Evolutionary conservation across 2,113 vertebrate genomes (phyloP).

Genomic region (Abramis brama): DNA sequence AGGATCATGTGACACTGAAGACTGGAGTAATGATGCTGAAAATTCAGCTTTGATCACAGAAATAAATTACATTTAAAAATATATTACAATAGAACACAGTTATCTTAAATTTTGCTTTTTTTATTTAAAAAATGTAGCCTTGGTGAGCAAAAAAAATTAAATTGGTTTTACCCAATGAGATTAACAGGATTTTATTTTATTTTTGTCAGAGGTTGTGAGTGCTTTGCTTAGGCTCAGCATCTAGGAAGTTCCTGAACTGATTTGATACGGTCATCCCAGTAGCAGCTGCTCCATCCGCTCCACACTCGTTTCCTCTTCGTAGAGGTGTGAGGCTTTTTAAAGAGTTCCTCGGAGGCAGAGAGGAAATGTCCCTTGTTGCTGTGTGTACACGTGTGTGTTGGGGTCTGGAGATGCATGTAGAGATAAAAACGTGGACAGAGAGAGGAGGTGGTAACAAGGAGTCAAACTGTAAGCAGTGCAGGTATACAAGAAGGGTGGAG

Average conservation of each 20-base stretch:
- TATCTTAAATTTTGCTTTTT: background rate
- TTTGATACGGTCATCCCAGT: background rate
- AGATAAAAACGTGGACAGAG: conserved; percentile 1
- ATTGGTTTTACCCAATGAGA: background rate
- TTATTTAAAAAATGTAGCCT: too few relatives aligned
- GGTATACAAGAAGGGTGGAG: conserved; percentile 7
- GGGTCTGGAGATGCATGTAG: background rate
- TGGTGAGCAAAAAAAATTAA: background rate
- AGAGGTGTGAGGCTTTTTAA: conserved; percentile 18
- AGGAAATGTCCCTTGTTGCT: conserved; percentile 11
- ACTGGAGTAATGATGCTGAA: background rate
- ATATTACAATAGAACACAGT: background rate
- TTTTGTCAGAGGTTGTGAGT: too few relatives aligned
- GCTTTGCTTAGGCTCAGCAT: background rate
- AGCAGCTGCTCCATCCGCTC: conserved; percentile 23
- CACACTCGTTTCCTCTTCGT: background rate
- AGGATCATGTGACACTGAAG: background rate
- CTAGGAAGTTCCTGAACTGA: background rate
- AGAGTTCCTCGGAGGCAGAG: conserved; percentile 17
- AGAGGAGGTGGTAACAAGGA: background rate
- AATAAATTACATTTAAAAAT: background rate
- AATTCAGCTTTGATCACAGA: background rate
- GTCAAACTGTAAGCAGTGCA: background rate
- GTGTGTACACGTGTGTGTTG: conserved; percentile 3
- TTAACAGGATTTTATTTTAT: background rate